Evolutionary conservation across 1,140 invertebrate genomes (phyloP).

Genomic region (Branchinecta lindahli): DNA sequence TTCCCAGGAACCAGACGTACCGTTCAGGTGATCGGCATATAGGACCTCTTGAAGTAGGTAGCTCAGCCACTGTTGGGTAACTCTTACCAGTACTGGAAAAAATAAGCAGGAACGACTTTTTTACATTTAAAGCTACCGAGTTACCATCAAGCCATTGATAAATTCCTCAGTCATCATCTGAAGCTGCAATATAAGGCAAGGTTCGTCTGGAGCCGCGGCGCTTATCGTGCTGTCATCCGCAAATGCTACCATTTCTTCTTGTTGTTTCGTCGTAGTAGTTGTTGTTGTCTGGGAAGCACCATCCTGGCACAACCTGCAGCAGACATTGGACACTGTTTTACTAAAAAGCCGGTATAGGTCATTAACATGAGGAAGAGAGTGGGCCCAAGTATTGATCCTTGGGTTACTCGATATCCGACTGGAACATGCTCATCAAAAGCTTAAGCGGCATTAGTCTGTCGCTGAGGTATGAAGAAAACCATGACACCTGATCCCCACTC

Average conservation of each 20-base stretch:
- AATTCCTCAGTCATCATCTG: conserved; percentile 9
- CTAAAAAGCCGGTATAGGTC: conserved; percentile 1
- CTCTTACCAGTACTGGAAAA: conserved; percentile 1
- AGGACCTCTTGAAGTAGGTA: conserved; percentile 1
- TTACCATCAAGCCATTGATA: conserved; percentile 5
- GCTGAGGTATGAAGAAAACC: conserved; percentile 5
- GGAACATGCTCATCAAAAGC: background rate
- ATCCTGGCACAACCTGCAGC: background rate
- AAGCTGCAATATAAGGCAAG: no score
- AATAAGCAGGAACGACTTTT: conserved; percentile 5
- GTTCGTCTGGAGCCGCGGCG: no score
- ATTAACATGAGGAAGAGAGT: conserved; percentile 1
- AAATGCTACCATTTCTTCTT: no score
- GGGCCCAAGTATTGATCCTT: conserved; percentile 1
- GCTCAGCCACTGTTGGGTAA: background rate
- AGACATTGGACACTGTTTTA: background rate
- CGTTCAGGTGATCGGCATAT: background rate
- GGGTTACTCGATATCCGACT: no score
- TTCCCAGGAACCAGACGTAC: background rate
- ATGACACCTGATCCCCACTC: background rate
- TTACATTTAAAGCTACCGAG: background rate
- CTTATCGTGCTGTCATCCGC: no score
- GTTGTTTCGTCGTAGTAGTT: no score
- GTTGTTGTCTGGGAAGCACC: background rate
- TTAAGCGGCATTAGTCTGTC: background rate